A percentile compares a stretch with the other conserved stretches of the same genome.
These are phyloP conservation scores for Peribatodes rhomboidaria DNA, from an alignment of 2,888 invertebrate genomes.

Conservation along the genomic window DNA sequence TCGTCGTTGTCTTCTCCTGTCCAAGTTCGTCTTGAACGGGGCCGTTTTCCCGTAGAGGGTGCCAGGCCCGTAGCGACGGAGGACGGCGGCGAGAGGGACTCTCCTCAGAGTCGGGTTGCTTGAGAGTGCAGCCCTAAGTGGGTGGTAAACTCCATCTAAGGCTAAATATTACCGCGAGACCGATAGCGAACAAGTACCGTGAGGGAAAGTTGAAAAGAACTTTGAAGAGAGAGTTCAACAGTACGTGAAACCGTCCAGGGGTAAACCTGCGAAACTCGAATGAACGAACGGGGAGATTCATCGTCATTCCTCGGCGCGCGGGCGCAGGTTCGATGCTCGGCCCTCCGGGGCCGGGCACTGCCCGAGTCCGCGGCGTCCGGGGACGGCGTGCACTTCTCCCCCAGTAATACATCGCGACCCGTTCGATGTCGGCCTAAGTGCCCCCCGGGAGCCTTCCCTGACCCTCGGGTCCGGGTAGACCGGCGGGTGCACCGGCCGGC, in stretches of 20 bases:
- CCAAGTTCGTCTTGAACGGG: constrained; percentile 78
- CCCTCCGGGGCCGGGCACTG: too few species aligned
- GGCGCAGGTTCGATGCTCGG: not conserved
- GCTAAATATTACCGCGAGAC: constrained; percentile 88
- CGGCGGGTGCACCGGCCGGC: constrained; percentile 34
- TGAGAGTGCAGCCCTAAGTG: constrained; percentile 87
- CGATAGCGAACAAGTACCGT: constrained; percentile 90
- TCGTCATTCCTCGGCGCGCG: constrained; percentile 45
- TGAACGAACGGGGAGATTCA: constrained; percentile 77
- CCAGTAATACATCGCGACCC: constrained; percentile 85
- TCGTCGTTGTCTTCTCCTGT: constrained; percentile 53
- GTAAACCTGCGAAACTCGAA: constrained; percentile 87
- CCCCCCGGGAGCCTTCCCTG: constrained; percentile 55
- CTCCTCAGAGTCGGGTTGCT: constrained; percentile 84
- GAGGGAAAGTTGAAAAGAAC: constrained; percentile 91
- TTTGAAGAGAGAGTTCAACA: constrained; percentile 87
- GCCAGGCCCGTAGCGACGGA: constrained; percentile 83
- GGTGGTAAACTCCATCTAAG: constrained; percentile 88
- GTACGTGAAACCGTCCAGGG: constrained; percentile 84
- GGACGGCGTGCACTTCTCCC: constrained; percentile 66
- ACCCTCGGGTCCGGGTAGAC: too few species aligned
- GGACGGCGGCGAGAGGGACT: constrained; percentile 56
- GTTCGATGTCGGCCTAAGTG: constrained; percentile 76
- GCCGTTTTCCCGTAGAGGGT: constrained; percentile 80
- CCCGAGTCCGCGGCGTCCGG: too few species aligned